Evolutionary conservation across 2,797 vertebrate genomes (phyloP).

Genomic region (Pseudopleuronectes americanus): DNA sequence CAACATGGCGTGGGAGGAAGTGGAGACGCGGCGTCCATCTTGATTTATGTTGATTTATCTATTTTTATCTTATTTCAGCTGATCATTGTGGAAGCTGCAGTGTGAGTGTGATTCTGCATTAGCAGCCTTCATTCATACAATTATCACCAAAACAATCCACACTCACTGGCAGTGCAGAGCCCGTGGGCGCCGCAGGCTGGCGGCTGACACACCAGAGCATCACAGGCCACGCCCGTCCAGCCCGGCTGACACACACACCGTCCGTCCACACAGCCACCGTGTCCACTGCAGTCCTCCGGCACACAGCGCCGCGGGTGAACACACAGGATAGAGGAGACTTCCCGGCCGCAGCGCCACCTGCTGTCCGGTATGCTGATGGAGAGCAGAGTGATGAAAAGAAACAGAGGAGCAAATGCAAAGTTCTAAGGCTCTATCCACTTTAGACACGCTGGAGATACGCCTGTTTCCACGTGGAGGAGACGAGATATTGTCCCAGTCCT

Average conservation of each 20-base stretch:
- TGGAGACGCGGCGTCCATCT: no score
- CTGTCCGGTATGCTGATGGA: neutral
- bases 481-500: no score
- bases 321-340: conserved; percentile 90
- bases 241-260: conserved; percentile 78
- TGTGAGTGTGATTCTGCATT: no score
- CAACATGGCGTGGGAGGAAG: no score
- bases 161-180: conserved; percentile 85
- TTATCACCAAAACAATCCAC: neutral
- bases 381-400: neutral
- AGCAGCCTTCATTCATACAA: no score
- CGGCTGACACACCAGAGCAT: conserved; percentile 81
- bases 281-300: conserved; percentile 84
- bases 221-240: conserved; percentile 84
- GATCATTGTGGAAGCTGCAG: no score
- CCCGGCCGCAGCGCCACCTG: conserved; percentile 90
- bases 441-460: no score
- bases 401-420: neutral
- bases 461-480: no score
- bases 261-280: conserved; percentile 85
- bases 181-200: conserved; percentile 84
- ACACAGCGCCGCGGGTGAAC: conserved; percentile 85
- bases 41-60: no score
- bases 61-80: no score
- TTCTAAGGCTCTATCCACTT: no score